Conservation (phyloP, 1,140 invertebrate genomes). For the Trachelipus rathkii region DNA sequence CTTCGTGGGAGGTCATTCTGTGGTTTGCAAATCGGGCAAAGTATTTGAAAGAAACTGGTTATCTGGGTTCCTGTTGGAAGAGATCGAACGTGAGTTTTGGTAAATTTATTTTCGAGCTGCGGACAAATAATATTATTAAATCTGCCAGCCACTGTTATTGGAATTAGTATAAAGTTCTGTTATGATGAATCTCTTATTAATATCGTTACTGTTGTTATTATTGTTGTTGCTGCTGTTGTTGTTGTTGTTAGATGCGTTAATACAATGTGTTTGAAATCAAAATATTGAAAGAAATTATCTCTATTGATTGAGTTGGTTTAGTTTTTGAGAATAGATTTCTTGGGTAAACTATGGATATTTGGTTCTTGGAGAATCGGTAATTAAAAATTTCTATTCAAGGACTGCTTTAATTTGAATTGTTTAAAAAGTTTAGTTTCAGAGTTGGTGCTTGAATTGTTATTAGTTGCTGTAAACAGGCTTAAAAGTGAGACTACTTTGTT, state of each 20-base stretch:
- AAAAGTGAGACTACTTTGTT: neutral
- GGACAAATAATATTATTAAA: neutral
- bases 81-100: neutral
- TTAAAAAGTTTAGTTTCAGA: conserved; percentile 3
- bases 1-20: neutral
- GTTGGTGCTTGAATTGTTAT: neutral
- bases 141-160: neutral
- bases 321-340: neutral
- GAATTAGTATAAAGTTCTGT: neutral
- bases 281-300: neutral
- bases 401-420: neutral
- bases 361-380: neutral
- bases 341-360: neutral
- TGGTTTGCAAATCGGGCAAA: neutral
- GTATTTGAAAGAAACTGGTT: neutral
- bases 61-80: neutral
- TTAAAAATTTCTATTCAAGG: neutral
- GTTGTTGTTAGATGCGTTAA: neutral
- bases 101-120: neutral
- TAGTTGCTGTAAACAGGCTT: neutral
- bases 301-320: neutral
- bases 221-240: neutral
- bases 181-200: neutral
- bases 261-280: neutral
- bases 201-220: neutral